Base-by-base conservation (phyloP, 2,888 invertebrate genomes). In the Rhyacophila evoluta region DNA sequence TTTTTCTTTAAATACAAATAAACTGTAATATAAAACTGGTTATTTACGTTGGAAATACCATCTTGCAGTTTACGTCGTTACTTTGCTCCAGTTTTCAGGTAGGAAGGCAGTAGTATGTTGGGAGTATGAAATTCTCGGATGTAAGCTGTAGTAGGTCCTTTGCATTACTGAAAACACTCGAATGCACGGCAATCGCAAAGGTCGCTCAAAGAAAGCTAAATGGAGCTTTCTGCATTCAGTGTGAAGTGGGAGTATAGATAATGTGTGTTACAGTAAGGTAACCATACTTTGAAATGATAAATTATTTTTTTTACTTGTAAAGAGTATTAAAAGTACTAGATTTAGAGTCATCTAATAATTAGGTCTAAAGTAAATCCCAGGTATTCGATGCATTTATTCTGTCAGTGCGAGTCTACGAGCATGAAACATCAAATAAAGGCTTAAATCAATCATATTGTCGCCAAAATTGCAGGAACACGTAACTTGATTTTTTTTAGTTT, bases 201-300 rank as follows among this genome's bases (percentile, higher is more conserved):
- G 55, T 55, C 55, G 55, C 55, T 55, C 55, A 55, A 55, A 55
- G 55, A 55, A 55, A 15, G 55, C 25, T 55, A 55, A 55, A 55
- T 55, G 55, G 55, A 55, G 55, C 55, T 19, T 55, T 55, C 25
- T 19, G 19, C 19, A 55, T 55, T 55, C 55, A 19, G 55, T 55
- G 55, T 55, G 55, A 25, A 41, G 41, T 41, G 8, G 41, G 15
- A 15, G 55, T 19, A 55, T 55, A 25, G 3, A 15, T 15, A 4
- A 39, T 6, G 29, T 33, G 29, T 33, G 6, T 33, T 33, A 19
- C 19, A 12, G 55, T 55, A 1, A 55, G 55, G 55, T 55, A 19
- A 55, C 55, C 55, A 33, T 41, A 41, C 6, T 33, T 33, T 33
- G 6, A 33, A 33, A 2, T 33, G 29, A 33, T 33, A 33, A n/a